Evolutionary conservation across 2,797 vertebrate species (phyloP), one percentile per base, ranked within the genome.

Genomic region (Cossypha niveicapilla): DNA sequence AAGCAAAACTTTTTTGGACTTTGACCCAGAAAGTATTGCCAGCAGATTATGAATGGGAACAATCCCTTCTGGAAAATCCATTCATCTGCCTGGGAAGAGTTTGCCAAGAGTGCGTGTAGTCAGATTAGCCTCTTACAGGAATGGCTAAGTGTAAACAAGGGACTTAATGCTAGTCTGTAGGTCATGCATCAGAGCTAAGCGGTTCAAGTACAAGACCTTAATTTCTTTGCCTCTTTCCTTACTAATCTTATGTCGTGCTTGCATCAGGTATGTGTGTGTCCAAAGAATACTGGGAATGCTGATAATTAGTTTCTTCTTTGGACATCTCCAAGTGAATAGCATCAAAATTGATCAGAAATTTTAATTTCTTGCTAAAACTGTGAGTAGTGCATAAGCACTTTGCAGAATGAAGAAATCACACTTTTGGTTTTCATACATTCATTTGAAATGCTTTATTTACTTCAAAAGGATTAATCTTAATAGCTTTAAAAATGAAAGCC

Each of bases 401-500:
- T 61, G 45, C 21, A 61, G 60, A 86, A 79, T 68, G n/a, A 68
- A 44, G 54, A 72, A 83, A 56, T 84, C 3, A 0, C n/a, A 58
- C 27, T 50, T 90, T 58, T 54, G 21, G 35, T 92, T 94, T 94
- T 90, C 71, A 51, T 91, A 51, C 10, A 37, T 90, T 88, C 21
- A 82, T 85, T 92, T 95, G 41, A 85, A 95, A 95, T 85, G 88
- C 39, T 94, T 94, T 95, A 85, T 96, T 96, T 93, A 57, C 56
- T 92, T 94, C 77, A 57, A 76, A 94, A 91, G 88, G 86, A 93
- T 94, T 96, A 95, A 76, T 92, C 88, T 89, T 94, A 93, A 94
- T 94, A 90, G 90, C 90, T 94, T 94, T 93, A 89, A 94, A 96
- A 94, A 95, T 85, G 63, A 93, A 94, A 94, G 65, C 78, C 81